Evolutionary conservation across 2,113 vertebrate genomes (phyloP), one percentile per base, ranked within the genome.

Genomic region (Nansenia antarctica): DNA sequence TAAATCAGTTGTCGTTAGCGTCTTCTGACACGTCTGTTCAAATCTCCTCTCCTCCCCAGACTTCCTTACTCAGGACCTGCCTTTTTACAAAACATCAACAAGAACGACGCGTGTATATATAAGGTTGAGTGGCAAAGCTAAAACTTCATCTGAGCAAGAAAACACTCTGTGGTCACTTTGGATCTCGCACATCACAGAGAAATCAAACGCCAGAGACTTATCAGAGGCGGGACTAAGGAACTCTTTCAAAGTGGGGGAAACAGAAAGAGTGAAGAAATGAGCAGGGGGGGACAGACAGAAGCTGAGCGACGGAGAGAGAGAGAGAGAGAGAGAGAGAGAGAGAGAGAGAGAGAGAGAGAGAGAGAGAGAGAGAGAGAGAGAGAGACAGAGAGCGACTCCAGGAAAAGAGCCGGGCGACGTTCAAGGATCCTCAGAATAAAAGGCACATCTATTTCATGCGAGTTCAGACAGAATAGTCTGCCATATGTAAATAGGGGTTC

Each of bases 401-500:
- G 57, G 78, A 83, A 85, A 75, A 69, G 64, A 62, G 76, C 9
- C 11, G 72, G 53, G 34, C 61, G 71, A 69, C 20, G 73, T 72
- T 69, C 83, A 81, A 86, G 76, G 75, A 65, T 65, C 67, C 63
- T 72, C 57, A 73, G 76, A 85, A 86, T 88, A 84, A 89, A 85
- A 60, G 20, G 65, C 81, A 85, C 67, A 83, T 89, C 87, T 85
- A 88, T 88, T 91, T 89, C 74, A 89, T 85, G 76, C 79, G 68
- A 85, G 88, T 90, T 89, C 88, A 92, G 87, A 91, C 86, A 87
- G 89, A 91, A 89, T 82, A 84, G 85, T 83, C 76, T 87, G 78
- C 86, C 80, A 73, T 90, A 91, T 93, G 90, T 89, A 92, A 93
- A 93, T 88, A 91, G 65, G 69, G 81, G 81, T 89, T 91, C 86